Evolutionary conservation across 30 jellyfish, hydroid and myxozoan genomes (phyloP), one percentile per base, ranked within the genome.

Genomic region (Hydractinia echinata): DNA sequence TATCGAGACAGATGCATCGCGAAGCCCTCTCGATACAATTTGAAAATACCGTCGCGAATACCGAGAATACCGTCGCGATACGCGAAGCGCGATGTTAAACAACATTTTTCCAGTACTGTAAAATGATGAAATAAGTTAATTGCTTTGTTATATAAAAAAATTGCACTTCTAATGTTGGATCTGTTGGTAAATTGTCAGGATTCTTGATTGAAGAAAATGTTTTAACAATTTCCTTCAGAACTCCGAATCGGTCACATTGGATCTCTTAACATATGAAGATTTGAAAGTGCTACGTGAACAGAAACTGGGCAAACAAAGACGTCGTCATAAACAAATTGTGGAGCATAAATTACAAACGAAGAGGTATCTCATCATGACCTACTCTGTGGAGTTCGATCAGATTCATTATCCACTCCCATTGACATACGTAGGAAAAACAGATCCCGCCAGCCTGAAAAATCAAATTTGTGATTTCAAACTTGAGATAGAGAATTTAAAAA

Each of bases 381-480:
- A 91, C 68, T 82, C 97, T 53, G 97, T 85, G 21, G 97, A 91
- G 72, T 91, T 91, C 83, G 97, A 91, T 61, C 83, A 89, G 95
- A 91, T 91, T 56, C 97, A 86, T 62, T 91, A 91, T 69, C 97
- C 97, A 5, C 61, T 91, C 77, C 95, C 97, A 10, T 84, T 91
- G 67, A 76, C 76, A 16, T 83, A 82, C 77, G 68, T 71, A 67
- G 97, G 97, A 21, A 86, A 82, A 55, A 44, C 84, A 21, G 96
- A 91, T 66, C 61, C 81, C n/a, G 62, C 62, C 9, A 53, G 88
- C 52, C 89, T 86, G 49, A 83, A 82, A 60, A 85, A 85, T 13
- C 90, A 91, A 73, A 77, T 85, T 3, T 70, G 61, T 19, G 81
- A 71, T 10, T 74, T 90, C 55, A 85, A 77, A 72, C 56, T 49